phyloP scores from a whole-genome alignment of 2,113 vertebrate genomes.

The Lethenteron camtschaticum region DNA sequence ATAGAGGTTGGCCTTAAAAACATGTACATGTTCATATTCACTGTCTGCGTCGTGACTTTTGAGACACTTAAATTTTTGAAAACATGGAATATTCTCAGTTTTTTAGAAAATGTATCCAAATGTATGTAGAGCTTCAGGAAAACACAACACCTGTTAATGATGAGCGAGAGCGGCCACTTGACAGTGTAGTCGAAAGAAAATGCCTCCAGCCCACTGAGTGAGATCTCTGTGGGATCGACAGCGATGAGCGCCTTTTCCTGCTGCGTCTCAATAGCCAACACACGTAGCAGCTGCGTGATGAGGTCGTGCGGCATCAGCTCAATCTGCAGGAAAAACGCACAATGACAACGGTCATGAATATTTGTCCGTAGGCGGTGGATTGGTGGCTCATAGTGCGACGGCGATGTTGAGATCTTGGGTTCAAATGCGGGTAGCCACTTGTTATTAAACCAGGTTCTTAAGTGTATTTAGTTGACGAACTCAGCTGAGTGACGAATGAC shows the following conservation, averaged over 20 bases:
- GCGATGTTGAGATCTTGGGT: no score
- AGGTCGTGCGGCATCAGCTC: conserved; percentile 4
- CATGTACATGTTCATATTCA: background rate
- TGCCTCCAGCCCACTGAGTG: conserved; percentile 3
- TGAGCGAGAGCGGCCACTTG: background rate
- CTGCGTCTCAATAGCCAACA: conserved; percentile 4
- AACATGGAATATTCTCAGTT: background rate
- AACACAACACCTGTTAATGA: conserved; percentile 3
- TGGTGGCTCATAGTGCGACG: no score
- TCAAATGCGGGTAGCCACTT: no score
- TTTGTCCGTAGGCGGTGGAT: no score
- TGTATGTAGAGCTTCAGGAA: background rate
- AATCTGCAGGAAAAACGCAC: background rate
- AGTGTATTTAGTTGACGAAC: no score
- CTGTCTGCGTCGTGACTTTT: background rate
- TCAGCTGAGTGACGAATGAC: no score
- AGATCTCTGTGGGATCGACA: background rate
- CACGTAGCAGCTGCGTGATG: conserved; percentile 3
- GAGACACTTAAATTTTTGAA: background rate
- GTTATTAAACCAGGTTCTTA: no score
- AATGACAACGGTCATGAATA: no score
- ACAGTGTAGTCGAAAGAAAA: conserved; percentile 4
- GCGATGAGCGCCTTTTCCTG: background rate
- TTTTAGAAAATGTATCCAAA: background rate
- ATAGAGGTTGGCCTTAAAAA: background rate